Evolutionary conservation across 1,140 invertebrate genomes (phyloP), one percentile per base, ranked within the genome.

Genomic region (Tetramorium simillimum): DNA sequence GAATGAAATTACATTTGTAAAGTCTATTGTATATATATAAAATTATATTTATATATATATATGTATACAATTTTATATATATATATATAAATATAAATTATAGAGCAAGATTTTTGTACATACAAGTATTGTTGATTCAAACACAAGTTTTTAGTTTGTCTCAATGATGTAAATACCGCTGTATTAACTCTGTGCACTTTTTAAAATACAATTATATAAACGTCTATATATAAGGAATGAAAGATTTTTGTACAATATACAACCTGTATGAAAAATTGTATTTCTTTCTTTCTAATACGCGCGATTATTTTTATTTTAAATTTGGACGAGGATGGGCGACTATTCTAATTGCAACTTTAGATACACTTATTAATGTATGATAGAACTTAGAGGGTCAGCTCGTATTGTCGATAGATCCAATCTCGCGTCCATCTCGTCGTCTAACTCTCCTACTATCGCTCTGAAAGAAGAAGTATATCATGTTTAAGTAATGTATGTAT

Each of bases 391-490:
- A 21, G 98, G 98, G 95, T 99, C 98, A 46, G 98, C 98, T 95
- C 98, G 97, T 86, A 99, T 98, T 89, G 97, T 97, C 28, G 97
- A 96, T 89, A 99, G 96, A 95, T 99, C 98, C 90, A 99, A 93
- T 93, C 97, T 96, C 85, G 97, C 97, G 94, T 99, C 98, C 87
- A 98, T 96, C 89, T 98, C 97, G 94, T 99, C 98, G 95, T 99
- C 98, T 89, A 99, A 96, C 95, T 99, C 97, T 81, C 98, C 98
- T 86, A 99, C 97, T 75, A 99, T 97, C 43, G 98, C 98, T 69
- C 97, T 98, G 93, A 91, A 96, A 96, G 86, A 16, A 70, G 91
- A 88, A 86, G 81, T 87, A 92, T 77, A 53, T 40, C 81, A 70
- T 75, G 4, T 69, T 78, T 65, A 51, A 80, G 43, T 56, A 37